Evolutionary conservation across 2,797 vertebrate species (phyloP).

Genomic region (Pseudomugil tenellus): DNA sequence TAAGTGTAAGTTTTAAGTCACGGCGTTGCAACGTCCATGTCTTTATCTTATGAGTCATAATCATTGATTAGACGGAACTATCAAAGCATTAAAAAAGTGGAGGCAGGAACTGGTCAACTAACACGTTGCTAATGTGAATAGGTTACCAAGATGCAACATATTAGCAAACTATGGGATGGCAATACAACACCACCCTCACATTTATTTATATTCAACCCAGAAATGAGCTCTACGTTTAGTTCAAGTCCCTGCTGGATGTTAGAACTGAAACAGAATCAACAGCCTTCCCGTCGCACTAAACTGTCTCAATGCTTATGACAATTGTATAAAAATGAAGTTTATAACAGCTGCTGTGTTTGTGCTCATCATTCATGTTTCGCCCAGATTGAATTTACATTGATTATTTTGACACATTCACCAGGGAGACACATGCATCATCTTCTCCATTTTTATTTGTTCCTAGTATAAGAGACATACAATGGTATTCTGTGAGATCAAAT

Average conservation of each 20-base stretch:
- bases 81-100: neutral
- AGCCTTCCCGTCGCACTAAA: neutral
- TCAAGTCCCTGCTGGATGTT: neutral
- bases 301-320: too few relatives aligned
- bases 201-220: neutral
- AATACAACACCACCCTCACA: neutral
- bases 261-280: neutral
- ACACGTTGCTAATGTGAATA: too few relatives aligned
- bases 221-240: neutral
- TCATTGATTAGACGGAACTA: neutral
- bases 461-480: slow-evolving; percentile 87
- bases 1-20: too few relatives aligned
- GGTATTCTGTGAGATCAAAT: slow-evolving; percentile 82
- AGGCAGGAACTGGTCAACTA: neutral
- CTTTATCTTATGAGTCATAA: neutral
- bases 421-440: slow-evolving; percentile 62
- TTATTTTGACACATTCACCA: slow-evolving; percentile 54
- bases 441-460: slow-evolving; percentile 85
- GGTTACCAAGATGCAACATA: neutral
- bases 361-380: neutral
- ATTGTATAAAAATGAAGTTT: neutral
- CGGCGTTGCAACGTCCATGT: neutral
- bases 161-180: neutral
- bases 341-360: neutral
- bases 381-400: neutral